These are phyloP conservation scores for Hydroisotoma schaefferi DNA, from an alignment of 2,888 invertebrate genomes.

Conservation along the genomic window DNA sequence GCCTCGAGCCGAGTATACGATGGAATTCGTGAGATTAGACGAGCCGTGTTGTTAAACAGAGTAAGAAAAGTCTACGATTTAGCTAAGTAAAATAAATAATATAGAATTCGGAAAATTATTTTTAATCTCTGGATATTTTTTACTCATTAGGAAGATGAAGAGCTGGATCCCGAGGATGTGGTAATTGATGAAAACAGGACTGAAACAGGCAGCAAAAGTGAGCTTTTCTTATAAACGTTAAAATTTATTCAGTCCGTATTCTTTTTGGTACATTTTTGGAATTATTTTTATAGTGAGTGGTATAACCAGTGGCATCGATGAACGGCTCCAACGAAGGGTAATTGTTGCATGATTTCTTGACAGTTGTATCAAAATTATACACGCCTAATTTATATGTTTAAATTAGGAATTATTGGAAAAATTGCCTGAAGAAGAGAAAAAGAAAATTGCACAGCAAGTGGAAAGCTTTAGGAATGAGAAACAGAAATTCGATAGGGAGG, in stretches of 20 bases:
- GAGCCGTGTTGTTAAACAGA: slow-evolving; percentile 95
- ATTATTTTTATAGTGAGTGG: too few species aligned
- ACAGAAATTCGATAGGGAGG: slow-evolving; percentile 94
- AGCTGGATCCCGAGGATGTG: slow-evolving; percentile 81
- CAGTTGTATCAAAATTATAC: too few species aligned
- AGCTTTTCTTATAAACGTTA: too few species aligned
- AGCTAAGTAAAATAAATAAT: background rate
- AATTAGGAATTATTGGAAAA: slow-evolving; percentile 89
- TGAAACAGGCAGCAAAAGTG: slow-evolving; percentile 89
- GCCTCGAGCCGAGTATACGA: slow-evolving; percentile 95
- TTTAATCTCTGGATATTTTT: background rate
- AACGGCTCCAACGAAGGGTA: too few species aligned
- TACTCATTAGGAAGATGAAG: slow-evolving; percentile 72
- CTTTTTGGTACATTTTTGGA: too few species aligned
- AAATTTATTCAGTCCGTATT: too few species aligned
- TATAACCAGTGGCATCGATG: too few species aligned
- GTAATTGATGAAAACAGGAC: slow-evolving; percentile 84
- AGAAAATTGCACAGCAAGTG: slow-evolving; percentile 94
- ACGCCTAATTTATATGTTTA: too few species aligned
- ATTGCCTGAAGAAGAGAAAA: slow-evolving; percentile 96
- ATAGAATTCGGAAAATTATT: background rate
- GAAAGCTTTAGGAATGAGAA: slow-evolving; percentile 93
- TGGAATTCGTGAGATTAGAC: slow-evolving; percentile 91
- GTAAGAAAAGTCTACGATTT: slow-evolving; percentile 55
- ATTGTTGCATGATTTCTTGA: too few species aligned